A percentile compares a stretch with the other conserved stretches of the same genome.
Conservation (phyloP, 2,113 vertebrate genomes). For the Tinamus guttatus region DNA sequence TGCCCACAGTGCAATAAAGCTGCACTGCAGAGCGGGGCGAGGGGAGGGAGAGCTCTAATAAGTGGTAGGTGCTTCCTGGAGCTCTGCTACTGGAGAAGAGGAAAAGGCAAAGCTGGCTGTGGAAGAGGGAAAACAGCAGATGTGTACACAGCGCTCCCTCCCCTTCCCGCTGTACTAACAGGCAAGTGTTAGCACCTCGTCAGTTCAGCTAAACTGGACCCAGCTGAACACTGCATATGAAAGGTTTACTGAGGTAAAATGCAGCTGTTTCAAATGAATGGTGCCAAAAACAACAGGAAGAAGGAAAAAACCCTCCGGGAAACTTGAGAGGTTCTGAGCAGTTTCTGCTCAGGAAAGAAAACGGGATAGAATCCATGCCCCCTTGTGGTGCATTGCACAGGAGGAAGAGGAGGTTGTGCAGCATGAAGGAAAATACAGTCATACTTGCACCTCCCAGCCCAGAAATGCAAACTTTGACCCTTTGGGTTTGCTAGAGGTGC, state of each 20-base stretch:
- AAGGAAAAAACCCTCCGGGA: background rate
- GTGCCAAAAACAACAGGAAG: background rate
- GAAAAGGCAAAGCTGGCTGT: too few species aligned
- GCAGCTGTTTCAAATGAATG: background rate
- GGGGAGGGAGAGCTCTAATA: background rate
- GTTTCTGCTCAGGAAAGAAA: background rate
- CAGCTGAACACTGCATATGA: too few species aligned
- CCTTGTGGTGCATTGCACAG: background rate
- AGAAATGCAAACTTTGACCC: accelerated
- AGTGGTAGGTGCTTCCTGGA: background rate
- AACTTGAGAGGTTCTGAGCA: background rate
- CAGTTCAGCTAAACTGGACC: background rate
- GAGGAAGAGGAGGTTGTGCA: background rate
- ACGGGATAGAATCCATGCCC: background rate
- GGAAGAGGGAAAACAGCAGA: background rate
- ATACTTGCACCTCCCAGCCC: background rate
- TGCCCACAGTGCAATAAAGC: background rate
- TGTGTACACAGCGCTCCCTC: too few species aligned
- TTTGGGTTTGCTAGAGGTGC: background rate
- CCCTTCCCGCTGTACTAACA: background rate
- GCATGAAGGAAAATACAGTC: background rate
- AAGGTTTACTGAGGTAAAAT: background rate
- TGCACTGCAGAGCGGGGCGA: background rate
- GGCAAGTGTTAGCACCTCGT: background rate
- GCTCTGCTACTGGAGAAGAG: background rate